A percentile compares a stretch with the other conserved stretches of the same genome.
phyloP scores from a whole-genome alignment of 2,888 invertebrate genomes.

The Aricia artaxerxes region DNA sequence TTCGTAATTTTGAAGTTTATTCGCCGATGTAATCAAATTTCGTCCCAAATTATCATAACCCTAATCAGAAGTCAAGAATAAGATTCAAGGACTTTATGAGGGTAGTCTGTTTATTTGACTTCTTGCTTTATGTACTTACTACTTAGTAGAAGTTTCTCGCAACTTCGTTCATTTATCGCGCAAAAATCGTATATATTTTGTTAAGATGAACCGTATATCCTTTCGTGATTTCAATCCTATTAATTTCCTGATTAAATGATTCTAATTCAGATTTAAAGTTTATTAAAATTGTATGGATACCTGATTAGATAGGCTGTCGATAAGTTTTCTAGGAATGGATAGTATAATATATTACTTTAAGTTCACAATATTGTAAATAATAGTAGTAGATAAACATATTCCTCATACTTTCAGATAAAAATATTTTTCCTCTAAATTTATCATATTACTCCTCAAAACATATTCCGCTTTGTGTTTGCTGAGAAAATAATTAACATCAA shows the following conservation, averaged over 20 bases:
- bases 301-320: too few species aligned
- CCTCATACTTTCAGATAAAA: too few species aligned
- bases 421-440: neutral
- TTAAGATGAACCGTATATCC: too few species aligned
- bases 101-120: conserved; percentile 14
- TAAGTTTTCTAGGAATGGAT: too few species aligned
- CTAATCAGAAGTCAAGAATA: conserved; percentile 13
- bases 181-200: neutral
- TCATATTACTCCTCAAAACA: neutral
- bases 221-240: too few species aligned
- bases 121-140: neutral
- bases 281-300: too few species aligned
- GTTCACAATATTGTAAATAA: too few species aligned
- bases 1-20: conserved; percentile 16
- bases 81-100: conserved; percentile 1
- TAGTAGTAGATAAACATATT: too few species aligned
- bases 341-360: too few species aligned
- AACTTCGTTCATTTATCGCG: neutral
- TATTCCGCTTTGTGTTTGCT: neutral
- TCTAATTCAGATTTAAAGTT: too few species aligned
- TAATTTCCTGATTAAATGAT: too few species aligned
- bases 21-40: conserved; percentile 1
- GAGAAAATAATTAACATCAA: neutral
- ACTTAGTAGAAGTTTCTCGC: neutral
- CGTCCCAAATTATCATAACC: conserved; percentile 10